A percentile compares a stretch with the other conserved stretches of the same genome.
Evolutionary conservation across 2,888 invertebrate species (phyloP).

Genomic region (Chrysodeixis includens): DNA sequence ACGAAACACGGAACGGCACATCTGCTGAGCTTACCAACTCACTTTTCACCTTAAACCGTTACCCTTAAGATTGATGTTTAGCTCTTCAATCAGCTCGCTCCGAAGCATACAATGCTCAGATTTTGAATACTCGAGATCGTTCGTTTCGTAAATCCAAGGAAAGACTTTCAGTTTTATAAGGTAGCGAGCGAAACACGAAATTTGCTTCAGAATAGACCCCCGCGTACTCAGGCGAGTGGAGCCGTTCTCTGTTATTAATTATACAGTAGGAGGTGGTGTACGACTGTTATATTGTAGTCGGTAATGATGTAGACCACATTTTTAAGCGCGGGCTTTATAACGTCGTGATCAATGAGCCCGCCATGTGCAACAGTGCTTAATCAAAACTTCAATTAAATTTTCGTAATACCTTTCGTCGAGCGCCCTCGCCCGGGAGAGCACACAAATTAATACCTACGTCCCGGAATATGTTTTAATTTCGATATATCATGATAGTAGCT

Average conservation of each 20-base stretch:
- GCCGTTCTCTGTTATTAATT: conserved; percentile 40
- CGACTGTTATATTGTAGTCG: conserved; percentile 18
- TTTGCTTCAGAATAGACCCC: conserved; percentile 63
- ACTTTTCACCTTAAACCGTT: conserved; percentile 63
- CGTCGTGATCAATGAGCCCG: conserved; percentile 62
- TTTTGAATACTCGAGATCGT: conserved; percentile 67
- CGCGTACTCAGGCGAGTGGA: conserved; percentile 50
- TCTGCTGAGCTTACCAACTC: conserved; percentile 53
- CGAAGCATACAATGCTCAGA: conserved; percentile 58
- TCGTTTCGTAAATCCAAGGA: conserved; percentile 68
- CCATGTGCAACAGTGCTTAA: conserved; percentile 81
- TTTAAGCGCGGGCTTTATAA: conserved; percentile 53
- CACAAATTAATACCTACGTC: conserved; percentile 78
- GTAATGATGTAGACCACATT: conserved; percentile 51
- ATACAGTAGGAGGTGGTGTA: conserved; percentile 12
- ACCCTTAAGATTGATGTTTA: conserved; percentile 60
- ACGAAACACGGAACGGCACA: conserved; percentile 69
- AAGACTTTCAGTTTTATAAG: conserved; percentile 71
- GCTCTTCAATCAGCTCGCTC: conserved; percentile 39
- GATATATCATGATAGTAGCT: conserved; percentile 63
- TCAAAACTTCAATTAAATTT: conserved; percentile 88
- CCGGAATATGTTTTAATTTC: conserved; percentile 78
- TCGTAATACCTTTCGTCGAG: conserved; percentile 81
- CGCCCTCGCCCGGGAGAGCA: conserved; percentile 71
- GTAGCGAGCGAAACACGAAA: conserved; percentile 61